Evolutionary conservation across 2,113 vertebrate species (phyloP), one percentile per base, ranked within the genome.

Genomic region (Chloropsis cyanopogon): DNA sequence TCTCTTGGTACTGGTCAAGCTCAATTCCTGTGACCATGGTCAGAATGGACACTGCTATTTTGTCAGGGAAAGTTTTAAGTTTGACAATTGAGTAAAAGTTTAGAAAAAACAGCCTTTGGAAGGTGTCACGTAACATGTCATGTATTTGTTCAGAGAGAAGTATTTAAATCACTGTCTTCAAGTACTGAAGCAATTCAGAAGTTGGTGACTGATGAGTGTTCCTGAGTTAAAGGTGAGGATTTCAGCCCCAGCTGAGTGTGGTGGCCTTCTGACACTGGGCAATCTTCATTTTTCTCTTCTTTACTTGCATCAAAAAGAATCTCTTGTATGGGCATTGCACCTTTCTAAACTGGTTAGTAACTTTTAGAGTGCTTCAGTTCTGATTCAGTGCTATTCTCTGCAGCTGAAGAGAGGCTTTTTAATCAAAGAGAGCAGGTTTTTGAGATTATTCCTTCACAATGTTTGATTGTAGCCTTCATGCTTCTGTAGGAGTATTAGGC

Each of bases 361-460:
- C 47, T 77, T 71, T 14, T 28, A 14, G 49, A 72, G 28, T 54
- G 10, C 9, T 57, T 78, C 26, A 18, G 64, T 79, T 33, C 3
- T 46, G 11, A 65, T 65, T 93, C 64, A 37, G 60, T 66, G 53
- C 60, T 81, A 9, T 70, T 65, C 42, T 61, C 20, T 49, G 28
- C 23, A 37, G 47, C 23, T 66, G 42, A 41, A 23, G 60, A 73
- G 23, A 7, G 1, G 10, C 35, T 12, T 44, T 81, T 54, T n/a
- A 28, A 33, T 56, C 54, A 52, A 71, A 71, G 44, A 19, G 5
- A 19, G 13, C 15, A n/a, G 31, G 19, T 52, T 57, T 65, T 52
- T 1, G 1, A 47, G 12, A 29, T 35, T 46, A 0, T 46, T 78
- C 76, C 23, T 75, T 66, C 35, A n/a, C 15, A 4, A 2, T 44